Evolutionary conservation across 2,113 vertebrate species (phyloP), one percentile per base, ranked within the genome.

Genomic region (Syngnathus typhle): DNA sequence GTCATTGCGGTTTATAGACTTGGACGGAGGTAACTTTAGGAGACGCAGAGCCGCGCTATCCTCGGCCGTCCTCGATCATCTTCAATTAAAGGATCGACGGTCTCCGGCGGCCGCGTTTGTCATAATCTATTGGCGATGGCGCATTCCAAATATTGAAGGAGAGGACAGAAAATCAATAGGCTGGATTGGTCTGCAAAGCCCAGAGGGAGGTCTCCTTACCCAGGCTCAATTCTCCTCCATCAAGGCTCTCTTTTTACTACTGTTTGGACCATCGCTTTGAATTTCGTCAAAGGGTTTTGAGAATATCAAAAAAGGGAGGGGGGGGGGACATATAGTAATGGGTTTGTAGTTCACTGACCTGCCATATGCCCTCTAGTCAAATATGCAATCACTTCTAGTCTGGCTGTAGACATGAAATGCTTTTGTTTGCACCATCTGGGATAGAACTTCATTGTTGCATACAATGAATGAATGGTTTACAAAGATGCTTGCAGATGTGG

Each of bases 121-220:
- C 91, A 91, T 92, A 87, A 91, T 92, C 88, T 90, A 87, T 90
- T 86, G 86, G 83, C 81, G 83, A 77, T 78, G 77, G 75, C 54
- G 77, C 86, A 82, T 88, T 92, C 84, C 82, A 86, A 84, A 90
- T 91, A 90, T 90, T 87, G 89, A 90, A 91, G 86, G 81, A 88
- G 87, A 86, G 81, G 91, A 91, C 91, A 90, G 89, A 73, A 91
- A 91, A 92, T 92, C 90, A 88, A 92, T 92, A 87, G 76, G 78
- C 78, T 82, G 89, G 84, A 91, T 88, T 88, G 88, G 87, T 79
- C 87, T 87, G 89, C 85, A 82, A 76, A 82, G 83, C 85, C 87
- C 89, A 78, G 67, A 71, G 89, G 89, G 87, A 87, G 83, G 82
- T 84, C 88, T 90, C 83, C 85, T 88, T 88, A 87, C 83, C 76